phyloP scores from a whole-genome alignment of 2,797 vertebrate species.

The Pyrrhura leucotis region DNA sequence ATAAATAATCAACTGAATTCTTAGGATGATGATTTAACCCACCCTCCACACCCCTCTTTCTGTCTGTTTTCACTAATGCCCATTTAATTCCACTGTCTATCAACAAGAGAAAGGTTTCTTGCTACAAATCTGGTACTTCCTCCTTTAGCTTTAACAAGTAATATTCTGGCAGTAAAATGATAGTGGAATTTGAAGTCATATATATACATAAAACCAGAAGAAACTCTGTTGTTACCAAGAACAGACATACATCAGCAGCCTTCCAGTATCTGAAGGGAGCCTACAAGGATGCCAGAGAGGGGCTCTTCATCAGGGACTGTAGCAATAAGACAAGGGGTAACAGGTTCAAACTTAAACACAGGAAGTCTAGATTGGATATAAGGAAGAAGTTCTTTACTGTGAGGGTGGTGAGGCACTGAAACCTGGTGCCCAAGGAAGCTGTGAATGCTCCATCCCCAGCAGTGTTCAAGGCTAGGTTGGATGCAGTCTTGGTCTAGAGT shows the following conservation, averaged over 20 bases:
- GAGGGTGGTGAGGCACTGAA: background rate
- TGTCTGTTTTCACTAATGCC: background rate
- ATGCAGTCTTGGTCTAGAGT: background rate
- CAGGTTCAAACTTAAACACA: background rate
- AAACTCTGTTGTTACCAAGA: background rate
- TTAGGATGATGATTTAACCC: background rate
- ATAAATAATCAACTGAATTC: background rate
- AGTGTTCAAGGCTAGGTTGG: background rate
- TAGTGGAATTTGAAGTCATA: background rate
- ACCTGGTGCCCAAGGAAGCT: background rate
- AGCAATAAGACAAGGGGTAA: background rate
- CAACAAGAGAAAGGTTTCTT: background rate
- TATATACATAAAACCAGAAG: background rate
- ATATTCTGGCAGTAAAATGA: background rate
- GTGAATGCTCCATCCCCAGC: background rate
- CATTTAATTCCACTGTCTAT: background rate
- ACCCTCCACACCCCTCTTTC: background rate
- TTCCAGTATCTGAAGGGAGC: background rate
- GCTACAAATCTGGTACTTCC: background rate
- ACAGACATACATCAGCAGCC: rapidly evolving
- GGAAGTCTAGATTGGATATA: background rate
- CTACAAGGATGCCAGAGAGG: background rate
- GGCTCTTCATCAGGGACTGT: background rate
- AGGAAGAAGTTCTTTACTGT: background rate
- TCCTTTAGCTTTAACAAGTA: background rate